phyloP scores from a whole-genome alignment of 2,888 invertebrate genomes.

The Listrodromus nycthemerus region DNA sequence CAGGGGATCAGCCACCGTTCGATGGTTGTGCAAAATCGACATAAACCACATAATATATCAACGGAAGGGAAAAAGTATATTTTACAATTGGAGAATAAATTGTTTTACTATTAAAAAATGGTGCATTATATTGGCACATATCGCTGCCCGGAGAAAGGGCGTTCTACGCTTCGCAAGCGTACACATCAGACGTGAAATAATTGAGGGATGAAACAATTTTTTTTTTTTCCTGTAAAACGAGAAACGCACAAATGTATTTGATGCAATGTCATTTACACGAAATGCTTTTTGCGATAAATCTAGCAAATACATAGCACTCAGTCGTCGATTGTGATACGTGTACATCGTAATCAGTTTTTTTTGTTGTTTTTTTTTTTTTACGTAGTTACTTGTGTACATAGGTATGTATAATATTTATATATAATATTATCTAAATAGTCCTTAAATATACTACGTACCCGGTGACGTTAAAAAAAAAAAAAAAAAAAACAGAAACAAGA shows the following conservation, averaged over 20 bases:
- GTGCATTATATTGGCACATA: constrained; percentile 58
- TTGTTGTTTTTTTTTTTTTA: constrained; percentile 43
- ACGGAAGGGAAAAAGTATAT: constrained; percentile 3
- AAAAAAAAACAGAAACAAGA: constrained; percentile 37
- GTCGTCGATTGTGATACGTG: constrained; percentile 70
- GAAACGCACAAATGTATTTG: constrained; percentile 62
- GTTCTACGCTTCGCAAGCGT: constrained; percentile 34
- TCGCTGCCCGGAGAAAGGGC: constrained; percentile 12
- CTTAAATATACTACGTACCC: constrained; percentile 66
- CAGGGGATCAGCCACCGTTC: background rate
- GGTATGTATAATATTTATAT: constrained; percentile 70
- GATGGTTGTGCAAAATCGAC: background rate
- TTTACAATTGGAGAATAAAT: constrained; percentile 2
- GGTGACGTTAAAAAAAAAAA: constrained; percentile 58
- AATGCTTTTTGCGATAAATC: constrained; percentile 66
- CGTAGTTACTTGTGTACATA: constrained; percentile 69
- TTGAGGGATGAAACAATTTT: constrained; percentile 41
- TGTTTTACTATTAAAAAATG: background rate
- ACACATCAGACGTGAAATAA: constrained; percentile 31
- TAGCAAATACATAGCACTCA: constrained; percentile 67
- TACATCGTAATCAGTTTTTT: constrained; percentile 61
- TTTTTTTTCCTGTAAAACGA: constrained; percentile 62
- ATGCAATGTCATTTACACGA: constrained; percentile 70
- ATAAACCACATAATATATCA: background rate
- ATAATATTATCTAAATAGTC: constrained; percentile 69